Evolutionary conservation across 2,888 invertebrate species (phyloP), one percentile per base, ranked within the genome.

Genomic region (Dexiosoma caninum): DNA sequence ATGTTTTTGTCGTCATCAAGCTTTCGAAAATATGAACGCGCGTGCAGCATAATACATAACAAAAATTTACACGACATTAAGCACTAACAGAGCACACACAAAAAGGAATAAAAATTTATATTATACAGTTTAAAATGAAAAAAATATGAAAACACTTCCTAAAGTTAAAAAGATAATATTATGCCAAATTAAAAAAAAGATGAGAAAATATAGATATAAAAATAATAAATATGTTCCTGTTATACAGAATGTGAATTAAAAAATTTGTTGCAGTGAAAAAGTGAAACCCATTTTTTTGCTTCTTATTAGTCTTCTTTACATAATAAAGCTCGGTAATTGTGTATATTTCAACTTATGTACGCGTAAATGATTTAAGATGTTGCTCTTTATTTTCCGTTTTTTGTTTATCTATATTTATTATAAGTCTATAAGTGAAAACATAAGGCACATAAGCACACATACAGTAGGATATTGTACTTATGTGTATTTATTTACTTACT

Each of bases 1-100:
- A 14, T 71, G 72, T 21, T 69, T 76, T 81, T 44, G 74, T 81
- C 82, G 67, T 83, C 84, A 70, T 70, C 84, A 84, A 84, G 57
- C 81, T 70, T 75, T 75, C 71, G 84, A 85, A 83, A 86, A 85
- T 83, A 64, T 82, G 84, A 84, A 85, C 66, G 85, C 86, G 88
- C 85, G 87, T 86, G 87, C 85, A 87, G 81, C 84, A 83, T 81
- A 72, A 81, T 72, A 74, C 55, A 53, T 59, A 72, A 81, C 60
- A 57, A 67, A 82, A 66, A 59, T 75, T 49, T 23, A 64, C 57
- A 57, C 64, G 57, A 51, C 70, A 78, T 62, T 42, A 64, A 64
- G 77, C 62, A 49, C 37, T 37, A 35, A 85, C n/a, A n/a, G n/a
- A 82, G 69, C 74, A 70, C 42, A 27, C 40, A 75, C 46, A 32